A percentile compares a stretch with the other conserved stretches of the same genome.
These are phyloP conservation scores for Alviniconcha strummeri DNA, from an alignment of 2,888 invertebrate genomes.

Conservation along the genomic window DNA sequence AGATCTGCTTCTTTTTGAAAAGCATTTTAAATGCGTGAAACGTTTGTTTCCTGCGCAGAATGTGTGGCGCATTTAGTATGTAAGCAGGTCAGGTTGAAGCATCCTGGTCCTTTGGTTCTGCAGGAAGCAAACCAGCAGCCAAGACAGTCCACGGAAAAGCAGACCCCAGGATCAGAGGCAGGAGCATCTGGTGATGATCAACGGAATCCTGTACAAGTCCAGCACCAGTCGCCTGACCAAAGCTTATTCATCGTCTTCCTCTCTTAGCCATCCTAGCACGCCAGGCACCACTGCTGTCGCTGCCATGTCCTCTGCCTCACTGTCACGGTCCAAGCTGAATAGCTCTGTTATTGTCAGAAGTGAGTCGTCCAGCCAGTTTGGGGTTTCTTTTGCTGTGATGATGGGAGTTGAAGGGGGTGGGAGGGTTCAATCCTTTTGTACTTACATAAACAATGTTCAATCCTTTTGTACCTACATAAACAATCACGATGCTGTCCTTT, in stretches of 20 bases:
- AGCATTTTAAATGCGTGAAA: too few species aligned
- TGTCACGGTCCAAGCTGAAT: neutral
- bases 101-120: too few species aligned
- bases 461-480: too few species aligned
- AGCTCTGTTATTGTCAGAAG: conserved; percentile 37
- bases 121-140: neutral
- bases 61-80: too few species aligned
- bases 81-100: too few species aligned
- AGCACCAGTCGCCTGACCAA: conserved; percentile 42
- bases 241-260: conserved; percentile 8
- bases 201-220: conserved; percentile 52
- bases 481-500: too few species aligned
- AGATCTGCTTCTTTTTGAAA: too few species aligned
- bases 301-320: neutral
- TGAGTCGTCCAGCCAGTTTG: conserved; percentile 22
- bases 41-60: too few species aligned
- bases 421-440: too few species aligned
- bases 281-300: neutral
- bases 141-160: neutral
- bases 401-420: too few species aligned
- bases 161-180: neutral
- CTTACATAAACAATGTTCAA: too few species aligned
- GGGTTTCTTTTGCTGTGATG: neutral
- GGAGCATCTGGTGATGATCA: conserved; percentile 46
- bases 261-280: neutral